A percentile compares a stretch with the other conserved stretches of the same genome.
These are phyloP conservation scores for Deilephila porcellus DNA, from an alignment of 2,888 invertebrate genomes.

Conservation along the genomic window DNA sequence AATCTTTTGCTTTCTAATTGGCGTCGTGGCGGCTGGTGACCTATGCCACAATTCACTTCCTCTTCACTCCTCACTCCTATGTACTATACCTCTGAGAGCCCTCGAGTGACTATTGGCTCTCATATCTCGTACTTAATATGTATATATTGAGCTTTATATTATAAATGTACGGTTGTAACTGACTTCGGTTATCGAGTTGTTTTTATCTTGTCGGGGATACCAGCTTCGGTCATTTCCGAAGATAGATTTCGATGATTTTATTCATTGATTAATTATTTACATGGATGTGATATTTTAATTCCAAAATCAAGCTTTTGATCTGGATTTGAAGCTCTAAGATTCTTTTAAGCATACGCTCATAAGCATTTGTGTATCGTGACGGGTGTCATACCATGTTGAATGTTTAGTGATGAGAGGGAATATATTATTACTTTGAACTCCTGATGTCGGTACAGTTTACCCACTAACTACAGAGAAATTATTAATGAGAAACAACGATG, in stretches of 20 bases:
- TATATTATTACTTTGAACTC: too few relatives aligned
- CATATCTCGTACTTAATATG: background rate
- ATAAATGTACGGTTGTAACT: constrained; percentile 7
- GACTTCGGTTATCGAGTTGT: constrained; percentile 7
- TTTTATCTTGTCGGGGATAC: constrained; percentile 19
- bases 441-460: too few relatives aligned
- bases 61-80: background rate
- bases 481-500: too few relatives aligned
- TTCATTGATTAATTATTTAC: too few relatives aligned
- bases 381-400: too few relatives aligned
- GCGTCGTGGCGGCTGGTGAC: background rate
- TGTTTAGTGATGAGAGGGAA: too few relatives aligned
- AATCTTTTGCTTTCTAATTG: background rate
- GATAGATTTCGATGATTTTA: background rate
- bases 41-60: background rate
- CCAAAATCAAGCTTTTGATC: too few relatives aligned
- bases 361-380: too few relatives aligned
- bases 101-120: constrained; percentile 1
- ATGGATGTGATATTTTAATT: too few relatives aligned
- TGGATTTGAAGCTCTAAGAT: too few relatives aligned
- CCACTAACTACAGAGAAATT: too few relatives aligned
- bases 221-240: background rate
- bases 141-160: background rate
- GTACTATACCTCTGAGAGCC: background rate
- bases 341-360: too few relatives aligned